Percentiles rank a stretch among this genome's conserved stretches.
Evolutionary conservation across 2,888 invertebrate genomes (phyloP).

Genomic region (Hybos culiciformis): DNA sequence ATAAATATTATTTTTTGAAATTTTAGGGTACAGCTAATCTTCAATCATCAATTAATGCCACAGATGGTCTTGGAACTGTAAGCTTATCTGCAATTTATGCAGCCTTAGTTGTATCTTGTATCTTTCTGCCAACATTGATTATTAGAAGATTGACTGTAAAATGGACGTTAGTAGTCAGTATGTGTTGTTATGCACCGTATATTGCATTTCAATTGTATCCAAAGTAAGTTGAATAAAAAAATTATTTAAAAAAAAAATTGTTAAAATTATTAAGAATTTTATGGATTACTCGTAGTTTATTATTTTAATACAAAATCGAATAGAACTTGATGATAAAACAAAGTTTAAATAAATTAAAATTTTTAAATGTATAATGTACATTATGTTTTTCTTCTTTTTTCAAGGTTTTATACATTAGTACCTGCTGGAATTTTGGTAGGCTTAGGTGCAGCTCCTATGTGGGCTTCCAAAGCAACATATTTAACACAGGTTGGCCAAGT

Average conservation of each 20-base stretch:
- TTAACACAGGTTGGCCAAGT: constrained; percentile 86
- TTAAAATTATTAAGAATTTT: background rate
- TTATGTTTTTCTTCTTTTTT: constrained; percentile 19
- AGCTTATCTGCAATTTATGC: constrained; percentile 85
- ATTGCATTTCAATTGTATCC: constrained; percentile 91
- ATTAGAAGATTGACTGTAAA: constrained; percentile 90
- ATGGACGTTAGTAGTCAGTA: constrained; percentile 85
- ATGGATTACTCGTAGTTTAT: background rate
- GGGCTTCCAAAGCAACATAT: constrained; percentile 98
- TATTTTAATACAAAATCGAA: background rate
- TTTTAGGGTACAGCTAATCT: constrained; percentile 79
- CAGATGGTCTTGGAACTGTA: constrained; percentile 78
- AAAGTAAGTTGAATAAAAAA: constrained; percentile 27
- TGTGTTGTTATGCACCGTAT: constrained; percentile 88
- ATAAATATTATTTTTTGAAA: constrained; percentile 1
- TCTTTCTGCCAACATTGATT: constrained; percentile 86
- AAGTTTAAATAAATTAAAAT: background rate
- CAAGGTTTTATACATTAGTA: constrained; percentile 72
- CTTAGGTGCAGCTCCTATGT: constrained; percentile 91
- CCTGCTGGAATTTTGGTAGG: constrained; percentile 90
- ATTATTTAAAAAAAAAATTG: background rate
- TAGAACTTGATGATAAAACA: background rate
- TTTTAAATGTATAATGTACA: background rate
- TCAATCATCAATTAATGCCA: constrained; percentile 83
- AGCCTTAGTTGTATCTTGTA: constrained; percentile 84